Percentiles rank a stretch among this genome's conserved stretches.
Evolutionary conservation across 2,797 vertebrate species (phyloP).

Genomic region (Ctenopoma multispine): DNA sequence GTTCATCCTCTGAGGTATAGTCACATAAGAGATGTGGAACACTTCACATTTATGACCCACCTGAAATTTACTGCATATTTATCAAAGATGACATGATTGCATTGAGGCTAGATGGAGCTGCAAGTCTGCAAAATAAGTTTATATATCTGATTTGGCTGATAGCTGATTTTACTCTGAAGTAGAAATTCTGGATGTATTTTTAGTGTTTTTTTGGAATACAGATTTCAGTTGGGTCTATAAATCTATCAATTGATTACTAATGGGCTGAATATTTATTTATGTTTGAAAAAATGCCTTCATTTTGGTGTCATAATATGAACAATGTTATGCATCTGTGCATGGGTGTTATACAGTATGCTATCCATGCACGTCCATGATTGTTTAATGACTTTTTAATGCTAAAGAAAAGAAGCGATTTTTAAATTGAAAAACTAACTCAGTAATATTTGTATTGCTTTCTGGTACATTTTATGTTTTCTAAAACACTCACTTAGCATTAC

Average conservation of each 20-base stretch:
- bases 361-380: conserved; percentile 30
- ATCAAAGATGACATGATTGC: too few species aligned
- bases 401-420: too few species aligned
- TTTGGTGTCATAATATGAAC: conserved; percentile 13
- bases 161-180: too few species aligned
- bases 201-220: conserved; percentile 2
- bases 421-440: conserved; percentile 24
- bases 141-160: neutral
- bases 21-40: conserved; percentile 82
- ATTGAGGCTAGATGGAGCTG: too few species aligned
- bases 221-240: conserved; percentile 73
- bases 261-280: conserved; percentile 33
- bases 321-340: conserved; percentile 31
- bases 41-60: neutral
- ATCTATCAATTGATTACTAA: conserved; percentile 40
- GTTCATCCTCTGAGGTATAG: conserved; percentile 97
- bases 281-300: conserved; percentile 24
- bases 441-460: neutral
- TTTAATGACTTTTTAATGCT: neutral
- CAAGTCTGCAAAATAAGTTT: neutral
- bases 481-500: too few species aligned
- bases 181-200: too few species aligned
- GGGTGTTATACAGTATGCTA: conserved; percentile 1
- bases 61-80: too few species aligned
- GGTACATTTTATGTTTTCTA: neutral